Evolutionary conservation across 2,797 vertebrate species (phyloP).

Genomic region (Anniella stebbinsi): DNA sequence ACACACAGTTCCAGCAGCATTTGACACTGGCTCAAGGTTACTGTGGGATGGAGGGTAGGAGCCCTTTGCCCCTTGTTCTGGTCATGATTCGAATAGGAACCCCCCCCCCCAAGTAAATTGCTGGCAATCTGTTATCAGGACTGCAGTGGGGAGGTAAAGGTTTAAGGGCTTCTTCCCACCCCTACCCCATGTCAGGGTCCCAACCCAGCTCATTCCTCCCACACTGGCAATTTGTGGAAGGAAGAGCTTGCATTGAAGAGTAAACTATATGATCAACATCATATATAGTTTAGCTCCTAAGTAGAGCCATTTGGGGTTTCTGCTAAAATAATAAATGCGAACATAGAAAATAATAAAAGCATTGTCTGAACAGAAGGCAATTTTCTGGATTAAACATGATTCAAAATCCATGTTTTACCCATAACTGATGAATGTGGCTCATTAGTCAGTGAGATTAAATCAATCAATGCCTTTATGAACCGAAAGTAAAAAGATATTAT

Average conservation of each 20-base stretch:
- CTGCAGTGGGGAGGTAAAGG: not conserved
- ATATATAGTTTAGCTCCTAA: not conserved
- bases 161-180: not conserved
- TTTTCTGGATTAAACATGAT: not conserved
- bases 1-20: not conserved
- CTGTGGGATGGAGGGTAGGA: not conserved
- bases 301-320: not conserved
- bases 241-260: not conserved
- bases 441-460: slow-evolving; percentile 5
- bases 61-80: not conserved
- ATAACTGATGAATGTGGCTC: not conserved
- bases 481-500: not conserved
- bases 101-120: not conserved
- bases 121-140: not conserved
- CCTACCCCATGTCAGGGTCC: not conserved
- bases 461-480: not conserved
- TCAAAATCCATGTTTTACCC: not conserved
- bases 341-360: not conserved
- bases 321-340: not conserved
- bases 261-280: not conserved
- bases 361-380: not conserved
- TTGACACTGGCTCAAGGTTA: not conserved
- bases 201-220: not conserved
- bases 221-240: not conserved
- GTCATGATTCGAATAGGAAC: not conserved